Evolutionary conservation across 2,888 invertebrate species (phyloP).

Genomic region (Euplagia quadripunctaria): DNA sequence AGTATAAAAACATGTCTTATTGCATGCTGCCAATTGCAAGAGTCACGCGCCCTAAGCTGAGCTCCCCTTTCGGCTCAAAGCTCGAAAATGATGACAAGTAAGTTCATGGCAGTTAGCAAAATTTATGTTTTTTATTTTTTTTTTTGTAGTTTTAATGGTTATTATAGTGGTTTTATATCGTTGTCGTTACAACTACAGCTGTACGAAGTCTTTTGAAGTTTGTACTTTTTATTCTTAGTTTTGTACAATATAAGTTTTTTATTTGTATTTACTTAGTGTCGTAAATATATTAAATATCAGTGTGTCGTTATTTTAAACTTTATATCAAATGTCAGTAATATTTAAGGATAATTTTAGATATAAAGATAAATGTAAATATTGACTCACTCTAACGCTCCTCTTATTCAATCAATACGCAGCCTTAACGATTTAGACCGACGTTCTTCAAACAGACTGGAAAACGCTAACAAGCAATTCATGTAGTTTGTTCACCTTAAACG

Average conservation of each 20-base stretch:
- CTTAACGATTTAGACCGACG: slow-evolving; percentile 64
- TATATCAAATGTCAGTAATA: too few relatives aligned
- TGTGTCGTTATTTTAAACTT: too few relatives aligned
- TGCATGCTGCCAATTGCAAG: slow-evolving; percentile 71
- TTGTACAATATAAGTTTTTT: background rate
- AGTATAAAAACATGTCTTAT: slow-evolving; percentile 73
- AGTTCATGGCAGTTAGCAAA: slow-evolving; percentile 52
- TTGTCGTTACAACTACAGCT: background rate
- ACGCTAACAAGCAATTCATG: slow-evolving; percentile 82
- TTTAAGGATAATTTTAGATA: too few relatives aligned
- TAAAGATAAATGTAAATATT: too few relatives aligned
- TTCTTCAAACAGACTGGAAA: slow-evolving; percentile 74
- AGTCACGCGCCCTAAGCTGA: slow-evolving; percentile 68
- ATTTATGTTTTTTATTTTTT: slow-evolving; percentile 22
- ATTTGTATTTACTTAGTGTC: too few relatives aligned
- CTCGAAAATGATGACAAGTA: slow-evolving; percentile 71
- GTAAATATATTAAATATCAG: too few relatives aligned
- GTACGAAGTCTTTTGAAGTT: too few relatives aligned
- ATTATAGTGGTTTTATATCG: slow-evolving; percentile 11
- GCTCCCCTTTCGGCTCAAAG: slow-evolving; percentile 68
- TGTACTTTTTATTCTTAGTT: background rate
- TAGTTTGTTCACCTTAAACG: slow-evolving; percentile 75
- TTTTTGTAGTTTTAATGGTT: slow-evolving; percentile 15
- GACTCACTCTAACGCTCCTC: slow-evolving; percentile 43
- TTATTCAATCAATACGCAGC: slow-evolving; percentile 27